Base-by-base conservation (phyloP, 2,888 invertebrate genomes). In the Acholoe squamosa region DNA sequence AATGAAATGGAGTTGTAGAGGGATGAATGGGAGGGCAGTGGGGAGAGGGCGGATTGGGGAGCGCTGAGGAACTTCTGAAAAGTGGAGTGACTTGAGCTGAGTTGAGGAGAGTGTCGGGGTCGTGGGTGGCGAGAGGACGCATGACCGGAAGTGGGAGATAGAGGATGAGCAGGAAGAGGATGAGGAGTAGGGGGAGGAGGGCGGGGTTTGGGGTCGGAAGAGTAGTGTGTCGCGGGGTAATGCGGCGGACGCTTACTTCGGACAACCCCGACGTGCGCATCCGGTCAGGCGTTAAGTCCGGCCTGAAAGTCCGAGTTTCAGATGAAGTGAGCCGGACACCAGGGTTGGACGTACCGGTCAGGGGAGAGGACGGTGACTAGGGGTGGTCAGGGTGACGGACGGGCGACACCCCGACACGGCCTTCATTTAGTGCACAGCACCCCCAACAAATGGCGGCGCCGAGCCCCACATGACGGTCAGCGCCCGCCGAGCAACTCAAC, bases 361-460 rank as follows among this genome's bases (percentile, higher is more conserved):
- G 76, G 25, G 25, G 76, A 25, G 76, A 16, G 76, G 28, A 28
- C 28, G 76, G 76, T 7, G 28, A 25, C n/a, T 22, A n/a, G 76
- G 76, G 76, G 76, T 25, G 76, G 76, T 25, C 28, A 31, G 28
- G 76, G 76, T 76, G 76, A 76, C 28, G 76, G 76, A 76, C 76
- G 61, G 76, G 76, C 31, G 76, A 76, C 76, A 76, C 28, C 31
- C 28, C 28, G 31, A 76, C 76, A 76, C 76, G 76, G 76, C 31
- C 76, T 76, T 76, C 76, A 76, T 76, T 76, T 76, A 76, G 76
- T 28, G 28, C 14, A 43, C 25, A n/a, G 76, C 76, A 25, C 76
- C 76, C 76, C 22, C 43, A 43, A 84, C 84, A 84, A 84, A 84
- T 84, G 84, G 84, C 84, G 80, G 80, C 43, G 25, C 80, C 33